Evolutionary conservation across 35 echinoderm and acorn worm species (phyloP).

Genomic region (Anneissia japonica): DNA sequence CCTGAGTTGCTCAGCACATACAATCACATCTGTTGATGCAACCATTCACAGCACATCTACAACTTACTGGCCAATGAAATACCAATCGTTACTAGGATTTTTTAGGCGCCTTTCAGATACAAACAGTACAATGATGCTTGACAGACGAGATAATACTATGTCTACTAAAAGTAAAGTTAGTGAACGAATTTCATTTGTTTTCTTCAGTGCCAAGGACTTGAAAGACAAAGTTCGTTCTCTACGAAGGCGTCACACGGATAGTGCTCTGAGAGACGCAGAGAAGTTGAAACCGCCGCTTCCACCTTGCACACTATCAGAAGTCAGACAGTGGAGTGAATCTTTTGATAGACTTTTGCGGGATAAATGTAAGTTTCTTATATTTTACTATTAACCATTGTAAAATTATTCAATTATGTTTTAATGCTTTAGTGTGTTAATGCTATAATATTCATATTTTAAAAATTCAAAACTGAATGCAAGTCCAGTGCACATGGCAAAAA

Average conservation of each 20-base stretch:
- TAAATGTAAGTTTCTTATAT: conserved; percentile 60
- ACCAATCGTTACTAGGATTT: neutral
- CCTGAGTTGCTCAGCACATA: neutral
- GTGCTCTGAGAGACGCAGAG: conserved; percentile 80
- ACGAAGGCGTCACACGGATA: conserved; percentile 90
- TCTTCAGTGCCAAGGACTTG: conserved; percentile 82
- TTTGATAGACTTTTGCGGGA: conserved; percentile 91
- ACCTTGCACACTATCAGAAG: conserved; percentile 48
- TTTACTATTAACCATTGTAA: neutral
- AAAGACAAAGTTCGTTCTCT: conserved; percentile 92
- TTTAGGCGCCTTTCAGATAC: neutral
- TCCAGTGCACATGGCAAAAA: too few species aligned
- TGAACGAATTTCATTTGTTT: conserved; percentile 9
- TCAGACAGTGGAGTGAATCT: conserved; percentile 77
- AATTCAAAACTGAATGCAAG: too few species aligned
- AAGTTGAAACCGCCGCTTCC: conserved; percentile 63
- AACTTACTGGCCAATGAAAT: neutral
- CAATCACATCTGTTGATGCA: neutral
- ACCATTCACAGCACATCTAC: neutral
- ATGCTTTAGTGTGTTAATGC: too few species aligned
- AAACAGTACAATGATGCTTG: neutral
- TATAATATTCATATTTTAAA: too few species aligned
- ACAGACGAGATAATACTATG: neutral
- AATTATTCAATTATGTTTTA: neutral
- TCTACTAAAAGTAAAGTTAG: neutral